Percentiles rank a stretch among this genome's conserved stretches.
These are phyloP conservation scores for Dipodomys spectabilis DNA, from an alignment of 2,113 vertebrate species.

Conservation along the genomic window DNA sequence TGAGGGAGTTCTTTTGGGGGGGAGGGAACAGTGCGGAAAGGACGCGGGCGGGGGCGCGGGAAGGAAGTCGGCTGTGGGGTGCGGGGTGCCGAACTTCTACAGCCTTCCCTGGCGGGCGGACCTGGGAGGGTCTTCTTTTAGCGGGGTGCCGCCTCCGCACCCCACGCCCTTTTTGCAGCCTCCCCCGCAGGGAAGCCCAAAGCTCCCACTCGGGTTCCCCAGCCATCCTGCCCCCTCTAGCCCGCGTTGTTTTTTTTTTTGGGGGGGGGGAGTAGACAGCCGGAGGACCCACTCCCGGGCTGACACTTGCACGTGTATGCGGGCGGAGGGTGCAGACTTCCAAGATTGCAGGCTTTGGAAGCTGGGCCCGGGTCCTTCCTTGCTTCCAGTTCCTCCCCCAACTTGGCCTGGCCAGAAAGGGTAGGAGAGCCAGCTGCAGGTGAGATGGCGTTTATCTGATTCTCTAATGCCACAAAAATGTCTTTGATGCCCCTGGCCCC, in stretches of 20 bases:
- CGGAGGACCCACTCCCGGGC: not conserved
- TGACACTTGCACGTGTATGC: not conserved
- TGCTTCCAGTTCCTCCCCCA: slow-evolving; percentile 34
- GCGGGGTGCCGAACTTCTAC: not conserved
- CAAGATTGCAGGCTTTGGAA: not conserved
- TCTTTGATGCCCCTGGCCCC: slow-evolving; percentile 80
- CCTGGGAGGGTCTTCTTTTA: not conserved
- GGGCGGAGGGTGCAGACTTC: not conserved
- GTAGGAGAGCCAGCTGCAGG: slow-evolving; percentile 79
- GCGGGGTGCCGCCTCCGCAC: not conserved
- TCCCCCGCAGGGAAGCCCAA: not conserved
- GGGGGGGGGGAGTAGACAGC: not conserved
- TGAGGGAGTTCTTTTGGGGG: slow-evolving; percentile 74
- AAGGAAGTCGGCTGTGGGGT: slow-evolving; percentile 44
- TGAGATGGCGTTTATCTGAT: slow-evolving; percentile 81
- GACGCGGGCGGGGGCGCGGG: slow-evolving; percentile 25
- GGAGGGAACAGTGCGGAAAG: not conserved
- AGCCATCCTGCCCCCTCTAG: not conserved
- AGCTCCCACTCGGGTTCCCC: slow-evolving; percentile 1
- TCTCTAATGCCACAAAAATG: slow-evolving; percentile 83
- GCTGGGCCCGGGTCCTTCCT: not conserved
- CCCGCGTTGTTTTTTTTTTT: not conserved
- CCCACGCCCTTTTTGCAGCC: not conserved
- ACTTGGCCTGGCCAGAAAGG: slow-evolving; percentile 40
- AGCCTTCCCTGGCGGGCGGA: not conserved